Conservation (phyloP, 2,113 vertebrate species). For the Melanerpes aurifrons region DNA sequence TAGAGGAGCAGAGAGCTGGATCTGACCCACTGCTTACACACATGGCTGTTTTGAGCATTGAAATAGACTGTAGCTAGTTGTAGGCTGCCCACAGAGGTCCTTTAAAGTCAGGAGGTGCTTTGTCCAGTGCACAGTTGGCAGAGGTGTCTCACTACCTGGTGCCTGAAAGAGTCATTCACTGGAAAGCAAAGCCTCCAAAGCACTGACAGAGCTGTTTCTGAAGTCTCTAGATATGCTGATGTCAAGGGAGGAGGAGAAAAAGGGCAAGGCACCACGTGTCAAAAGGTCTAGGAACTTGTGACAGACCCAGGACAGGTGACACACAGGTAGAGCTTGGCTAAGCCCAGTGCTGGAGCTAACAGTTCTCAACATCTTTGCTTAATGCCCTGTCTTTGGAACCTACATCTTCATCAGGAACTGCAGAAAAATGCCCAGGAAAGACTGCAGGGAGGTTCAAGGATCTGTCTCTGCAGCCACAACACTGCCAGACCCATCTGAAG, state of each 20-base stretch:
- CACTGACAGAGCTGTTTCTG: neutral
- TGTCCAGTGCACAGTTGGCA: neutral
- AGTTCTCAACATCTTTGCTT: neutral
- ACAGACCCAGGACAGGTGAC: slow-evolving; percentile 30
- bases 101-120: neutral
- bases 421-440: neutral
- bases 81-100: neutral
- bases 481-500: neutral
- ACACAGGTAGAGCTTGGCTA: slow-evolving; percentile 23
- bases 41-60: neutral
- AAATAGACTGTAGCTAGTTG: neutral
- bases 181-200: neutral
- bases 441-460: neutral
- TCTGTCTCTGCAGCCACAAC: neutral
- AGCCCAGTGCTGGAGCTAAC: slow-evolving; percentile 2
- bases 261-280: slow-evolving; percentile 62
- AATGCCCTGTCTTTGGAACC: slow-evolving; percentile 13
- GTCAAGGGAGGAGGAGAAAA: neutral
- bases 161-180: neutral
- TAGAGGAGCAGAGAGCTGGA: neutral
- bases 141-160: neutral
- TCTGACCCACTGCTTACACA: neutral
- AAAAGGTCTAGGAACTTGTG: slow-evolving; percentile 19
- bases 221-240: slow-evolving; percentile 53
- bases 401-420: neutral